These are phyloP conservation scores for Solea solea DNA, from an alignment of 2,113 vertebrate species.

Conservation along the genomic window DNA sequence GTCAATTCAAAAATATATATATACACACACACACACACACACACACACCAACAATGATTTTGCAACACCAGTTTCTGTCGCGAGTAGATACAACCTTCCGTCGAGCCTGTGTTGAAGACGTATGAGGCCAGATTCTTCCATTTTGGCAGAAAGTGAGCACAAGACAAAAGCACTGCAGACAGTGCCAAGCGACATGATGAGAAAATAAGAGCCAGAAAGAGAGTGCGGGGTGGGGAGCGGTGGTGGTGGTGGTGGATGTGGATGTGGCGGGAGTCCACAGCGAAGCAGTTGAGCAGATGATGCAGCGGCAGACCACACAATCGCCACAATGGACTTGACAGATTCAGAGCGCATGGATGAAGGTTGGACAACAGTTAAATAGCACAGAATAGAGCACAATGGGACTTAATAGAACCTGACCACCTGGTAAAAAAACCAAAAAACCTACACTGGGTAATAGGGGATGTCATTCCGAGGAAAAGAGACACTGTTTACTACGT, in stretches of 20 bases:
- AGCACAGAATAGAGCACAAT: background rate
- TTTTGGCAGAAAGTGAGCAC: slow-evolving; percentile 53
- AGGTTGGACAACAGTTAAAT: slow-evolving; percentile 33
- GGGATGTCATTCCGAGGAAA: too few relatives aligned
- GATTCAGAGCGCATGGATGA: slow-evolving; percentile 48
- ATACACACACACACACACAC: background rate
- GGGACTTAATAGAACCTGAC: slow-evolving; percentile 17
- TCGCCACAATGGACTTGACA: slow-evolving; percentile 45
- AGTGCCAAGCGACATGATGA: slow-evolving; percentile 56
- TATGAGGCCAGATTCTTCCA: slow-evolving; percentile 53
- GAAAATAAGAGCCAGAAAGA: slow-evolving; percentile 59
- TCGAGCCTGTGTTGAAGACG: slow-evolving; percentile 38
- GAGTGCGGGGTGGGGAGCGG: background rate
- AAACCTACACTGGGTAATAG: background rate
- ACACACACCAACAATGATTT: slow-evolving; percentile 24
- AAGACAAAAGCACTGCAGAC: slow-evolving; percentile 55
- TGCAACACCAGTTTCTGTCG: slow-evolving; percentile 43
- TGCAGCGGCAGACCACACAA: slow-evolving; percentile 38
- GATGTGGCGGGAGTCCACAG: slow-evolving; percentile 4
- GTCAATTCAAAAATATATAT: too few relatives aligned
- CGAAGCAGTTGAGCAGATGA: slow-evolving; percentile 38
- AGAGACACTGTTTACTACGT: too few relatives aligned
- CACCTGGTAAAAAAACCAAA: slow-evolving; percentile 41
- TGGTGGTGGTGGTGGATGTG: background rate
- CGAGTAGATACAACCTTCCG: slow-evolving; percentile 54